Evolutionary conservation across 2,888 invertebrate genomes (phyloP), one percentile per base, ranked within the genome.

Genomic region (Dolichomitus sp.): DNA sequence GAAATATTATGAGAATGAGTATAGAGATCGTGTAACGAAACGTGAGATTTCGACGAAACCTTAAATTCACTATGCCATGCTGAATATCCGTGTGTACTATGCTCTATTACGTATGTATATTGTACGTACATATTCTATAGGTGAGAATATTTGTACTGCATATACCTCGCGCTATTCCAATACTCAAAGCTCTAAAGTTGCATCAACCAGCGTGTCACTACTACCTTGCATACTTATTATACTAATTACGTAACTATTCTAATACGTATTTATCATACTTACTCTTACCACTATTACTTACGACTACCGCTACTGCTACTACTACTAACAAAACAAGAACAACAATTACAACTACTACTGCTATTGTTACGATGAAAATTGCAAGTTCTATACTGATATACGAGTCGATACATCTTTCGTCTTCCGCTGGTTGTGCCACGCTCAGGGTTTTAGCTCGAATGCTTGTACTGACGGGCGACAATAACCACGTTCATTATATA

Each of bases 371-470:
- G 68, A 74, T 45, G 59, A 14, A 48, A 27, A 48, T 17, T 65
- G 74, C 65, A 70, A 70, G 17, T 75, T 70, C 70, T 50, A 57
- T 57, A 81, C 65, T 52, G 70, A 69, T 54, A 69, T 42, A 83
- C 75, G 75, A 72, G 57, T 80, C 61, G 68, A 79, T 70, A 72
- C 80, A 76, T 76, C 79, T 83, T 76, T 83, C 72, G 83, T 83
- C 83, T 83, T 83, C 83, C 83, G 83, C 83, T 83, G 83, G 83
- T 83, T 79, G 83, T 80, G 83, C 79, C 83, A 80, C 83, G 83
- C 83, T 83, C 75, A 69, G 83, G 42, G 80, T 80, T 74, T 79
- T 80, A 68, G 83, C 76, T 80, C 72, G 76, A 83, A 83, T 37
- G 79, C 79, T 76, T 76, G 75, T 76, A 68, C 80, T 80, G 79